Percentiles rank a stretch among this genome's conserved stretches.
phyloP scores from a whole-genome alignment of 2,888 invertebrate genomes.

The Euzetes globulus region DNA sequence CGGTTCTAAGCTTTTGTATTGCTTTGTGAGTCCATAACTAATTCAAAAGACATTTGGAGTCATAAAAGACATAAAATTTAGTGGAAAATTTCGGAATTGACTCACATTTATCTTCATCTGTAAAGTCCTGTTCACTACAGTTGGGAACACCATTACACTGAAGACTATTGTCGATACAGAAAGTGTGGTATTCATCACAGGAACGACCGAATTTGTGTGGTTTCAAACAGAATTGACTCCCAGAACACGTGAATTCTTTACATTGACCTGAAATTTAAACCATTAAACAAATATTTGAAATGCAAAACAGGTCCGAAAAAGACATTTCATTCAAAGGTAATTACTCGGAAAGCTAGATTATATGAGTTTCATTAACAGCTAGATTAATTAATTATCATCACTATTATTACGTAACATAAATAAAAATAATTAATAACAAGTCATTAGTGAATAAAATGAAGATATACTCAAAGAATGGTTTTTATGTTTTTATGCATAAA shows the following conservation, averaged over 20 bases:
- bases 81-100: not conserved
- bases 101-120: slow-evolving; percentile 47
- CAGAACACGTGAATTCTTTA: slow-evolving; percentile 46
- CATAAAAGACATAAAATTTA: not conserved
- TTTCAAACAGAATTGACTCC: slow-evolving; percentile 47
- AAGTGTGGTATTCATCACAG: slow-evolving; percentile 45
- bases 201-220: slow-evolving; percentile 42
- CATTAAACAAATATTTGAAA: not conserved
- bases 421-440: too few relatives aligned
- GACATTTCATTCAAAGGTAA: not conserved
- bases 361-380: too few relatives aligned
- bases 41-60: not conserved
- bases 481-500: not conserved
- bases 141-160: slow-evolving; percentile 49
- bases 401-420: too few relatives aligned
- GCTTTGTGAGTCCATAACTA: not conserved
- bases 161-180: slow-evolving; percentile 48
- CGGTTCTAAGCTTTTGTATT: not conserved
- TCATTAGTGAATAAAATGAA: too few relatives aligned
- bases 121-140: slow-evolving; percentile 48
- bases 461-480: too few relatives aligned
- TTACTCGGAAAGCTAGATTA: too few relatives aligned
- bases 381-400: too few relatives aligned
- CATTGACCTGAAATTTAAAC: slow-evolving; percentile 41
- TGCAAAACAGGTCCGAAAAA: too few relatives aligned